Conservation (phyloP, 2,113 vertebrate species). For the Onychostruthus taczanowskii region DNA sequence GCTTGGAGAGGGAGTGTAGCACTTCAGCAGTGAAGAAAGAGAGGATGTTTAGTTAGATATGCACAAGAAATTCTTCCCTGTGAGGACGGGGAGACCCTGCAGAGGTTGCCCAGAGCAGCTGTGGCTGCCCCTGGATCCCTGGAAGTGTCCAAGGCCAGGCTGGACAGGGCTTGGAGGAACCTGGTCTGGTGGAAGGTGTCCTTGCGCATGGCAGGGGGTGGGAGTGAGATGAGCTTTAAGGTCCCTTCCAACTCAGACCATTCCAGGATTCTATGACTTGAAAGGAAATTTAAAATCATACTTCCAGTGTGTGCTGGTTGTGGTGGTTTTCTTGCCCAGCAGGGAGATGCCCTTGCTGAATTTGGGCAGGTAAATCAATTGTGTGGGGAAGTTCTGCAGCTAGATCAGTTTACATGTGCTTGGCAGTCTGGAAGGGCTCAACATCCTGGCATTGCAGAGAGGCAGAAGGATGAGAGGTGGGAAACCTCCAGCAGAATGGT, state of each 20-base stretch:
- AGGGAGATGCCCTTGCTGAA: background rate
- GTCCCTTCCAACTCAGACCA: background rate
- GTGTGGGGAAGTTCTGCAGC: background rate
- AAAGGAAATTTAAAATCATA: background rate
- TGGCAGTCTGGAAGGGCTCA: background rate
- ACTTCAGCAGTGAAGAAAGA: background rate
- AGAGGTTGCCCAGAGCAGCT: background rate
- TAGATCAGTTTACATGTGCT: background rate
- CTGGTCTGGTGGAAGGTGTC: background rate
- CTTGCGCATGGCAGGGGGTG: background rate
- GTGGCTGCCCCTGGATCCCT: background rate
- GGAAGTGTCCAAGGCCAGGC: fast-evolving
- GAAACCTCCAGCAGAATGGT: fast-evolving
- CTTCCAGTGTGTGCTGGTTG: fast-evolving
- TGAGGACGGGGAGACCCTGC: background rate
- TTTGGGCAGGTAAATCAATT: background rate
- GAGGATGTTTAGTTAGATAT: background rate
- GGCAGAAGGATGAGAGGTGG: background rate
- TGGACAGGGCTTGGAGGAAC: fast-evolving
- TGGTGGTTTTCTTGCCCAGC: background rate
- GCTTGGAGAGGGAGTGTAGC: background rate
- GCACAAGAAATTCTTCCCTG: background rate
- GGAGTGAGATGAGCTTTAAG: background rate
- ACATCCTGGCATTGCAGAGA: background rate
- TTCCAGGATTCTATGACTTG: background rate